phyloP scores from a whole-genome alignment of 2,113 vertebrate genomes.

The Tachuris rubrigastra region DNA sequence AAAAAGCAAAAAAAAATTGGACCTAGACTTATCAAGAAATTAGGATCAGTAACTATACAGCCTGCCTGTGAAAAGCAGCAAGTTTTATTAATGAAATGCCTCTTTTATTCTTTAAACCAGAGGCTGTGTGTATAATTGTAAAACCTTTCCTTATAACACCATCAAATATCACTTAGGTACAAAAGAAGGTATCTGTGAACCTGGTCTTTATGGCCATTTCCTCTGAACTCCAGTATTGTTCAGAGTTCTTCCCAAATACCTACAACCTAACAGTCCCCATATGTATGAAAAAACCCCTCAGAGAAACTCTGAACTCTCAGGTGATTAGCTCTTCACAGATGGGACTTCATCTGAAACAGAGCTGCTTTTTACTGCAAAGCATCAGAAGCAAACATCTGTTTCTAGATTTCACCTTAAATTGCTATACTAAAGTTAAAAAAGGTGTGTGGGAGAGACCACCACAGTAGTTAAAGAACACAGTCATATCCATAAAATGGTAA shows the following conservation, averaged over 20 bases:
- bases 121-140: neutral
- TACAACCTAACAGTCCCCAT: neutral
- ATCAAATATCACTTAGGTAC: neutral
- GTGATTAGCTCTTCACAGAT: neutral
- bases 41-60: neutral
- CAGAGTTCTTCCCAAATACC: neutral
- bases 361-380: neutral
- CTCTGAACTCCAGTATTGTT: neutral
- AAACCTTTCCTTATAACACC: neutral
- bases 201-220: neutral
- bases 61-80: neutral
- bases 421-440: neutral
- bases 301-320: neutral
- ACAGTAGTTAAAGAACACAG: neutral
- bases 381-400: neutral
- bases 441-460: accelerated
- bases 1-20: neutral
- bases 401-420: neutral
- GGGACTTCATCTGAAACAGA: neutral
- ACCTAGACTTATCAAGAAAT: neutral
- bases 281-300: neutral
- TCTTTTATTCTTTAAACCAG: neutral
- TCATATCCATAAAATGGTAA: neutral
- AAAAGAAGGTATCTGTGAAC: neutral
- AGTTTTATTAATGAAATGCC: neutral